These are phyloP conservation scores for Hirtodrosophila duncani DNA, from an alignment of 2,888 invertebrate species.

Conservation along the genomic window DNA sequence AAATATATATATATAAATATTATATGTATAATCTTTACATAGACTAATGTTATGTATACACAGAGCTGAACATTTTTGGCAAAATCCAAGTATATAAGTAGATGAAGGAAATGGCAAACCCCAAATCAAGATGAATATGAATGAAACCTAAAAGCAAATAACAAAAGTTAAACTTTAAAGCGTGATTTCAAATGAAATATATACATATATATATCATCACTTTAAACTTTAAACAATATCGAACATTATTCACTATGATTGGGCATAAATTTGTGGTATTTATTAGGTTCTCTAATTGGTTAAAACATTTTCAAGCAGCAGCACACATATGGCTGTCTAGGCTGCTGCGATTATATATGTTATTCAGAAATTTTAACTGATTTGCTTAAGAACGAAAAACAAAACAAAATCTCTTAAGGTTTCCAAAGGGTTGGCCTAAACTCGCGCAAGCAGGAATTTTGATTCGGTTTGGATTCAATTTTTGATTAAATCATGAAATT, in stretches of 20 bases:
- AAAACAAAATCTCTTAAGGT: no score
- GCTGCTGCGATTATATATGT: no score
- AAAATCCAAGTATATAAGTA: conserved; percentile 42
- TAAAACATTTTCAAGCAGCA: no score
- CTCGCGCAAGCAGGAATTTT: no score
- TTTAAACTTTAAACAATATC: conserved; percentile 57
- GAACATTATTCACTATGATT: conserved; percentile 37
- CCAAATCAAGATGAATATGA: conserved; percentile 25
- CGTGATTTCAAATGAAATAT: conserved; percentile 75
- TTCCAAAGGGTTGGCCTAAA: no score
- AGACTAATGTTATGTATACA: conserved; percentile 64
- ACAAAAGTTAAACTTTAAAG: conserved; percentile 77
- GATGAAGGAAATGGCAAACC: conserved; percentile 40
- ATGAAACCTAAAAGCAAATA: conserved; percentile 69
- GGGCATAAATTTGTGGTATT: conserved; percentile 9
- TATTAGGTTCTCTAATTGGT: not conserved
- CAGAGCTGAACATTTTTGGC: conserved; percentile 40
- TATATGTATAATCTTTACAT: conserved; percentile 57
- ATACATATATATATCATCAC: conserved; percentile 76
- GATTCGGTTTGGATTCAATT: no score
- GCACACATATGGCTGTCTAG: no score
- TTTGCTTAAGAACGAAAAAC: no score
- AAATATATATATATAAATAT: conserved; percentile 48
- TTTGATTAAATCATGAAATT: no score
- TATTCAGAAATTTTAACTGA: no score